phyloP scores from a whole-genome alignment of 2,888 invertebrate species.

The Brachyptera putata region DNA sequence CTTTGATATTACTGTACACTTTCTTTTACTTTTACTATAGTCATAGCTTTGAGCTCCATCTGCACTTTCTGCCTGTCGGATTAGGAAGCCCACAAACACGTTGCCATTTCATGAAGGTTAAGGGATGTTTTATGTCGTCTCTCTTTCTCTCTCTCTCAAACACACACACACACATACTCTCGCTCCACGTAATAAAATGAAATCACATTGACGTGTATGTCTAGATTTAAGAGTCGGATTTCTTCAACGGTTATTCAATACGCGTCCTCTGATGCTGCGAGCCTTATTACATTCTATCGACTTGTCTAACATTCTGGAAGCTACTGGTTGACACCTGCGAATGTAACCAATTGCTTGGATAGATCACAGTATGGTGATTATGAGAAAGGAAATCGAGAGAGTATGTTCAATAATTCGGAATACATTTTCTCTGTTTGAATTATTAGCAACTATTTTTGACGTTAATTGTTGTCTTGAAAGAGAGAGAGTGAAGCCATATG shows the following conservation, averaged over 20 bases:
- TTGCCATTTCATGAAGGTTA: neutral
- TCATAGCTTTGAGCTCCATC: neutral
- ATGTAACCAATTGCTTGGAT: too few species aligned
- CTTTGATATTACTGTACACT: too few species aligned
- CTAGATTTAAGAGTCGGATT: slow-evolving; percentile 2
- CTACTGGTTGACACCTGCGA: too few species aligned
- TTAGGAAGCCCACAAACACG: neutral
- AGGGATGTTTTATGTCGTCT: neutral
- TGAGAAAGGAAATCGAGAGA: too few species aligned
- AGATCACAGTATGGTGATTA: too few species aligned
- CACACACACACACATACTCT: too few species aligned
- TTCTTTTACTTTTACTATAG: neutral
- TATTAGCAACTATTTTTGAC: too few species aligned
- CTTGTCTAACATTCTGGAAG: neutral
- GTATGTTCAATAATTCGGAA: too few species aligned
- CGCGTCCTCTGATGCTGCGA: neutral
- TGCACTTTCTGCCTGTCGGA: neutral
- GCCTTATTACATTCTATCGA: neutral
- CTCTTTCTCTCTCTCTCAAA: neutral
- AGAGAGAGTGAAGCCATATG: too few species aligned
- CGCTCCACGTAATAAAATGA: slow-evolving; percentile 11
- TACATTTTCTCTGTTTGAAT: too few species aligned
- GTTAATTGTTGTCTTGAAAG: too few species aligned
- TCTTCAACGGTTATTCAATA: slow-evolving; percentile 7
- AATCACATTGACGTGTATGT: neutral